Conservation (phyloP, 1,140 invertebrate genomes). For the Chymomyza costata region DNA sequence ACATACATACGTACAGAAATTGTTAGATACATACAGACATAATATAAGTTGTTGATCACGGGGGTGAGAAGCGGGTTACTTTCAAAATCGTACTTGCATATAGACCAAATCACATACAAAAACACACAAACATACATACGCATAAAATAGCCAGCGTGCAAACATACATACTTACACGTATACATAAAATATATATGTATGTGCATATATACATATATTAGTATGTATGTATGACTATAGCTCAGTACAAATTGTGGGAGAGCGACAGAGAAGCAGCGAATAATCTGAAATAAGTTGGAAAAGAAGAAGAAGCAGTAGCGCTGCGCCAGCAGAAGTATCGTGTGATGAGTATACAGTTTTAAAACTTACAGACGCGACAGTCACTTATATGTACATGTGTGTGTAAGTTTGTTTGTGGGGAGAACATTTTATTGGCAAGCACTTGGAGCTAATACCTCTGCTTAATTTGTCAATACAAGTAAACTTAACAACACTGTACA, state of each 20-base stretch:
- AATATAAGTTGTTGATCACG: conserved; percentile 47
- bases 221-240: conserved; percentile 6
- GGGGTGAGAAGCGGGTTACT: conserved; percentile 69
- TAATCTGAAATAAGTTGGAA: conserved; percentile 71
- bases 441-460: conserved; percentile 24
- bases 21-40: too few species aligned
- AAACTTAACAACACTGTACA: conserved; percentile 4
- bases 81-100: conserved; percentile 69
- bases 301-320: conserved; percentile 64
- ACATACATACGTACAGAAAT: conserved; percentile 16
- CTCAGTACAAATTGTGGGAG: conserved; percentile 7
- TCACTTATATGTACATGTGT: conserved; percentile 13
- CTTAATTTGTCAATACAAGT: conserved; percentile 7
- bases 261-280: conserved; percentile 53
- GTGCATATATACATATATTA: conserved; percentile 18
- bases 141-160: conserved; percentile 22
- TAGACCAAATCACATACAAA: conserved; percentile 55
- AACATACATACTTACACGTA: conserved; percentile 18
- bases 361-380: conserved; percentile 49
- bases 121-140: conserved; percentile 24
- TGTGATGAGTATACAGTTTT: conserved; percentile 70
- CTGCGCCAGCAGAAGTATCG: conserved; percentile 62
- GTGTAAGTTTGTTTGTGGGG: conserved; percentile 9
- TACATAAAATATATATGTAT: conserved; percentile 27
- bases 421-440: conserved; percentile 30